Evolutionary conservation across 30 jellyfish, hydroid and myxozoan species (phyloP).

Genomic region (Hydractinia echinata): DNA sequence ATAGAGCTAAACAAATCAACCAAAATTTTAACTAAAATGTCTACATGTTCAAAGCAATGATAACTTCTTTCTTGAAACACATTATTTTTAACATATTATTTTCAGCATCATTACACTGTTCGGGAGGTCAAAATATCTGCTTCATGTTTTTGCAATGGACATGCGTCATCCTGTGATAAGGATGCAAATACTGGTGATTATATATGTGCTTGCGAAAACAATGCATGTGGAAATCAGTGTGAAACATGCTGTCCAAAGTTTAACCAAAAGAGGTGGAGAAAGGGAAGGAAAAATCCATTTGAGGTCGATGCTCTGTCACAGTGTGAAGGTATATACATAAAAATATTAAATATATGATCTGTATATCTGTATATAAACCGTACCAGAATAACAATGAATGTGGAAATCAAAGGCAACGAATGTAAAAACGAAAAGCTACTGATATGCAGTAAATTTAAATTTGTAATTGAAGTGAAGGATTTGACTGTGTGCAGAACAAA

Average conservation of each 20-base stretch:
- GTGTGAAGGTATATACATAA: conserved; percentile 51
- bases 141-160: conserved; percentile 82
- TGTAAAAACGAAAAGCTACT: too few relatives aligned
- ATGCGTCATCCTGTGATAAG: conserved; percentile 65
- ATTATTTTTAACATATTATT: background rate
- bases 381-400: too few relatives aligned
- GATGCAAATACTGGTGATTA: conserved; percentile 47
- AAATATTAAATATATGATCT: background rate
- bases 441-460: too few relatives aligned
- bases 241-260: conserved; percentile 71
- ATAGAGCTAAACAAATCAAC: too few relatives aligned
- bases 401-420: too few relatives aligned
- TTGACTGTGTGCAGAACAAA: too few relatives aligned
- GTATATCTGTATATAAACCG: too few relatives aligned
- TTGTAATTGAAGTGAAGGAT: too few relatives aligned
- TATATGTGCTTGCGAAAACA: conserved; percentile 63
- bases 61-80: too few relatives aligned
- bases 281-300: conserved; percentile 60
- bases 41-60: too few relatives aligned
- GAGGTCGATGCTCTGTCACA: conserved; percentile 60
- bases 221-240: conserved; percentile 83
- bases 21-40: too few relatives aligned
- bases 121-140: conserved; percentile 62
- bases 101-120: conserved; percentile 74
- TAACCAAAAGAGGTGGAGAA: conserved; percentile 79